A percentile compares a stretch with the other conserved stretches of the same genome.
phyloP scores from a whole-genome alignment of 1,140 invertebrate species.

The Leguminivora glycinivorella region DNA sequence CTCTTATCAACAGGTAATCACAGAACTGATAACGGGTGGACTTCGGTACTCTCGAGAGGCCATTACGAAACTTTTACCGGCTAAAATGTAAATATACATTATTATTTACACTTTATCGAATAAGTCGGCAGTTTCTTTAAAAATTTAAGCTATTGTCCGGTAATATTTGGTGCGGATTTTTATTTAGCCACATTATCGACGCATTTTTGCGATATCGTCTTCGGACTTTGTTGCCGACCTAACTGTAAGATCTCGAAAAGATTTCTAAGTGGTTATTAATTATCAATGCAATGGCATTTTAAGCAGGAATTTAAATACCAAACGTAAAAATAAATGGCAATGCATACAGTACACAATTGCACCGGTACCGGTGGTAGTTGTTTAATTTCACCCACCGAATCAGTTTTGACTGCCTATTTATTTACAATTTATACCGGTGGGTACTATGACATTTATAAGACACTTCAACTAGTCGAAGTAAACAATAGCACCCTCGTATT shows the following conservation, averaged over 20 bases:
- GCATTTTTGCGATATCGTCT: background rate
- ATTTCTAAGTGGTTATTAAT: constrained; percentile 3
- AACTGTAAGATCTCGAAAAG: background rate
- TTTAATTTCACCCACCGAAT: too few relatives aligned
- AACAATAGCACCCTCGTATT: constrained; percentile 3
- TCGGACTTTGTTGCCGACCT: background rate
- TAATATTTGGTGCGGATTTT: background rate
- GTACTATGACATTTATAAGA: background rate
- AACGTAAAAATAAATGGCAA: background rate
- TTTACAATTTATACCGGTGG: background rate
- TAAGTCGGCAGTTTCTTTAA: background rate
- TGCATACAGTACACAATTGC: background rate
- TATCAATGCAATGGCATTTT: background rate
- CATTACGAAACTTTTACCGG: background rate
- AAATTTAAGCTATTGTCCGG: background rate
- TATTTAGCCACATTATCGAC: background rate
- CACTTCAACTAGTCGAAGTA: background rate
- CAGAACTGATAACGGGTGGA: background rate
- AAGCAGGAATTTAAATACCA: background rate
- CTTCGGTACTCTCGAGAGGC: background rate
- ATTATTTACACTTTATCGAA: background rate
- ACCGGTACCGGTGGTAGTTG: background rate
- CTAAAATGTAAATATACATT: background rate
- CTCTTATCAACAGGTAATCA: background rate
- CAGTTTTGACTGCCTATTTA: background rate